Evolutionary conservation across 37 sponge, comb jelly and placozoan genomes (phyloP).

Genomic region (Chondrilla cf. caribensis): DNA sequence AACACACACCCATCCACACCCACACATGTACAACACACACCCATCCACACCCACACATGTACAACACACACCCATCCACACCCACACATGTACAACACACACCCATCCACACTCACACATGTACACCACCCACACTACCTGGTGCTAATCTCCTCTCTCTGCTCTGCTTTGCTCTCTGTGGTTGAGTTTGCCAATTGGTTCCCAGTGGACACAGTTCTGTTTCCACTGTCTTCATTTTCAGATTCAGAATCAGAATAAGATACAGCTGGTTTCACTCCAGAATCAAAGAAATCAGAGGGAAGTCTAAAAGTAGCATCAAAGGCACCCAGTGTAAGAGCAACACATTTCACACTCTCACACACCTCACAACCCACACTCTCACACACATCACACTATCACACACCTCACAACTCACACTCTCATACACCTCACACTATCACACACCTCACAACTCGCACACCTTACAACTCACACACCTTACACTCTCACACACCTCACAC

Average conservation of each 20-base stretch:
- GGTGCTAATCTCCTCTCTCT: neutral
- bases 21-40: no score
- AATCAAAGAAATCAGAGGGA: slow-evolving; percentile 65
- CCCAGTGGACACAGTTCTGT: no score
- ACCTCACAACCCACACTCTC: neutral
- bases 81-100: no score
- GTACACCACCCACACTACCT: neutral
- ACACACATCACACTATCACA: neutral
- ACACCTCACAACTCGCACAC: neutral
- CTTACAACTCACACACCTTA: neutral
- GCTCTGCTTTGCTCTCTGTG: neutral
- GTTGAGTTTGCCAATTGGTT: no score
- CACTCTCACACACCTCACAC: neutral
- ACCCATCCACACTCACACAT: no score
- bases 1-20: no score
- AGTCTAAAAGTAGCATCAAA: no score
- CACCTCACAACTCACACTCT: neutral
- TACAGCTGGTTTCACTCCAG: slow-evolving; percentile 20
- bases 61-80: no score
- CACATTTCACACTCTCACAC: neutral
- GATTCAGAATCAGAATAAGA: slow-evolving; percentile 18
- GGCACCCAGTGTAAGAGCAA: no score
- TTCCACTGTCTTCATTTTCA: slow-evolving; percentile 15
- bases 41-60: no score
- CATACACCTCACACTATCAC: neutral